Percentiles rank a stretch among this genome's conserved stretches.
phyloP scores from a whole-genome alignment of 1,140 invertebrate species.

The Stegodyphus mimosarum region DNA sequence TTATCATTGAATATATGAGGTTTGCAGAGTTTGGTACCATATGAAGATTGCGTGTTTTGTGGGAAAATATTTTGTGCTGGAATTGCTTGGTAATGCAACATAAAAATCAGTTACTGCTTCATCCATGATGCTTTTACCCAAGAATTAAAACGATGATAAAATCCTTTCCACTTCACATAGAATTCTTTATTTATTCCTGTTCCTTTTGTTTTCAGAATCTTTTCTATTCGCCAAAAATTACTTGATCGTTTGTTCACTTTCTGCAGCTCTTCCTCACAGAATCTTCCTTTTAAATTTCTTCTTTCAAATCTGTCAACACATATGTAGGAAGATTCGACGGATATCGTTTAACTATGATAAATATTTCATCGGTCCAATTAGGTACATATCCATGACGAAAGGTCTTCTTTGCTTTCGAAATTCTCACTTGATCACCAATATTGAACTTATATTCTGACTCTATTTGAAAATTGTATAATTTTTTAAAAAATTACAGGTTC shows the following conservation, averaged over 20 bases:
- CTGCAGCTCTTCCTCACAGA: too few relatives aligned
- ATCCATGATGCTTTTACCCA: too few relatives aligned
- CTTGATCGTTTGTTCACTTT: too few relatives aligned
- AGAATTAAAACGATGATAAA: too few relatives aligned
- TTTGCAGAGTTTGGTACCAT: too few relatives aligned
- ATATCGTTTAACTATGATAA: background rate
- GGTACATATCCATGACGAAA: background rate
- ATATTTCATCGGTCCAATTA: background rate
- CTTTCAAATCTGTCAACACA: too few relatives aligned
- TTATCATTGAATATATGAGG: too few relatives aligned
- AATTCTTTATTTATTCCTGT: background rate
- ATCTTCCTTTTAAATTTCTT: too few relatives aligned
- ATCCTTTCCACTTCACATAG: background rate
- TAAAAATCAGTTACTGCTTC: too few relatives aligned
- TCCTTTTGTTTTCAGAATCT: background rate
- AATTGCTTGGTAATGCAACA: too few relatives aligned
- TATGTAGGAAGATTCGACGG: background rate
- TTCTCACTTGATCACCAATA: background rate
- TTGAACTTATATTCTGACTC: constrained; percentile 4
- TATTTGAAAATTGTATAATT: background rate
- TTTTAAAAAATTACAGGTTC: background rate
- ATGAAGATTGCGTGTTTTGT: too few relatives aligned
- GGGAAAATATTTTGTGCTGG: too few relatives aligned
- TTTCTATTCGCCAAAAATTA: background rate
- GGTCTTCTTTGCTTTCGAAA: background rate